Percentiles rank a stretch among this genome's conserved stretches.
Conservation (phyloP, 2,113 vertebrate species). For the Prunella himalayana region DNA sequence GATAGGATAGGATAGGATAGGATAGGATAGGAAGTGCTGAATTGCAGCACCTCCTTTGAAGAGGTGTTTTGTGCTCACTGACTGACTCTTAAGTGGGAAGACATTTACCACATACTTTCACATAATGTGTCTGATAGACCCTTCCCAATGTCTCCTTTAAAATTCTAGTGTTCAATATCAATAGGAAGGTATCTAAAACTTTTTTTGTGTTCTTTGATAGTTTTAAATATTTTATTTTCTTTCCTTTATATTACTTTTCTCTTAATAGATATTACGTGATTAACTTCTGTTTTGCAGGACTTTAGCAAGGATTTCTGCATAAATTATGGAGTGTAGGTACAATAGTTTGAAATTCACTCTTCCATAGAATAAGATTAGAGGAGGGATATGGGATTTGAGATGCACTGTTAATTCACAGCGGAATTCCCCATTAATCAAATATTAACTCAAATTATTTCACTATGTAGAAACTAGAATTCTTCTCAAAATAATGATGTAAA, state of each 20-base stretch:
- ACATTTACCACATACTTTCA: not conserved
- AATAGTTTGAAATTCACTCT: not conserved
- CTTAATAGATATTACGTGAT: not conserved
- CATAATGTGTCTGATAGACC: not conserved
- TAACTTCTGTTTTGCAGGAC: not conserved
- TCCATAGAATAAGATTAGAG: not conserved
- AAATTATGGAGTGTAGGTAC: not conserved
- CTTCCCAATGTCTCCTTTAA: not conserved
- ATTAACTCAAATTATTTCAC: not conserved
- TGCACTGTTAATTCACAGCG: not conserved
- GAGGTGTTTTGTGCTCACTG: not conserved
- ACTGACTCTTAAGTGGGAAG: not conserved
- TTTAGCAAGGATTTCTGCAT: not conserved
- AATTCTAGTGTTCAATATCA: not conserved
- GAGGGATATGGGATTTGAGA: not conserved
- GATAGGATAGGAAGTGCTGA: not conserved
- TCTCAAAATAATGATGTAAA: not conserved
- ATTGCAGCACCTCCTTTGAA: not conserved
- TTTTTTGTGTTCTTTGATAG: not conserved
- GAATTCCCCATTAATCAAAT: not conserved
- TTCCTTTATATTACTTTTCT: not conserved
- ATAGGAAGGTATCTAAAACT: not conserved
- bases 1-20: not conserved
- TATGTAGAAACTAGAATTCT: not conserved
- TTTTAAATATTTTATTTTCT: not conserved